Evolutionary conservation across 2,888 invertebrate species (phyloP), one percentile per base, ranked within the genome.

Genomic region (Eupithecia dodoneata): DNA sequence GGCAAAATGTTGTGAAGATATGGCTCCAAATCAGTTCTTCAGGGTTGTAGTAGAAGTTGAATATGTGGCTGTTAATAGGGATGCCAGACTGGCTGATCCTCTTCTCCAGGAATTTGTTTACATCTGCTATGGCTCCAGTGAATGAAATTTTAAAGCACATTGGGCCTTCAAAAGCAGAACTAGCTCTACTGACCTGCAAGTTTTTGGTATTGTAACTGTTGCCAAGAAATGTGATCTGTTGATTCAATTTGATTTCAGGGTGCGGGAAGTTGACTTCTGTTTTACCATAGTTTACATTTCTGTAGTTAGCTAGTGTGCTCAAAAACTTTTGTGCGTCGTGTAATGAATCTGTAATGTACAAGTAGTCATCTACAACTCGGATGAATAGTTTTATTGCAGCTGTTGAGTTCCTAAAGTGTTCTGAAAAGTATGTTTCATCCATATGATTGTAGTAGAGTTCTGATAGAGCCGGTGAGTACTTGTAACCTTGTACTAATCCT

Each of bases 131-230:
- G 1, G 92, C 90, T 80, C 84, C 83, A 30, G 93, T 88, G 81
- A 95, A 95, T 0, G 88, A 86, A 18, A 95, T 94, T 88, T 95
- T 95, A 77, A 93, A 94, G 81, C 94, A 94, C 89, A 95, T 93
- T 81, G 92, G 92, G 9, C 95, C 95, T 55, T 81, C 75, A 84
- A 87, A 94, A n/a, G 93, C 89, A 83, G 90, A 92, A 71, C 81
- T 88, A 9, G 94, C 92, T 81, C 95, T 88, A 65, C 91, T 89
- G 0, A 95, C 92, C 87, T 91, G 85, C 84, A 95, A 84, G 71
- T 85, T 92, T 4, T 76, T 70, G 15, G 95, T 94, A 77, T 93
- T 86, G 73, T 95, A 94, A 59, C 86, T 88, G 74, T 93, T 92
- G 30, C 95, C 95, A 47, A 95, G 85, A 81, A 95, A 95, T 65